Conservation (phyloP, 2,888 invertebrate genomes). For the Cynaeus angustus region DNA sequence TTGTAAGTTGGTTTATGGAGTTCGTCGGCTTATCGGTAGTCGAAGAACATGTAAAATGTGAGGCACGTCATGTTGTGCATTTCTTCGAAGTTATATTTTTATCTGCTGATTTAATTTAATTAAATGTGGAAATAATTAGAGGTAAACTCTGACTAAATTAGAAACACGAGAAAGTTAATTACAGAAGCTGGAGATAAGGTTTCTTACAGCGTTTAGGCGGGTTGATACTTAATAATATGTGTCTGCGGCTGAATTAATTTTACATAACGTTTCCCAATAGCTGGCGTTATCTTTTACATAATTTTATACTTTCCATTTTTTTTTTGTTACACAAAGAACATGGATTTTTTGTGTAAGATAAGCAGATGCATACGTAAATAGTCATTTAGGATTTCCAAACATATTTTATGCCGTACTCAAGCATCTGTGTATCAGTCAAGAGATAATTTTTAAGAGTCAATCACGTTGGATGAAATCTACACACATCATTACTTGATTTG, state of each 20-base stretch:
- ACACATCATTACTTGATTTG: constrained; percentile 3
- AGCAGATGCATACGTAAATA: constrained; percentile 19
- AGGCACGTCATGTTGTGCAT: constrained; percentile 33
- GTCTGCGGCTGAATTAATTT: constrained; percentile 33
- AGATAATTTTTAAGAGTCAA: constrained; percentile 6
- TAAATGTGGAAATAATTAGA: constrained; percentile 41
- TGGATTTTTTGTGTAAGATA: constrained; percentile 32
- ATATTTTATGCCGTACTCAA: constrained; percentile 13
- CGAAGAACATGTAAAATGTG: constrained; percentile 25
- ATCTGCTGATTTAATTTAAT: constrained; percentile 40
- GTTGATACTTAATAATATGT: constrained; percentile 41
- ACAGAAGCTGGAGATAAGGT: constrained; percentile 43
- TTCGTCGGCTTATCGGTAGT: constrained; percentile 35
- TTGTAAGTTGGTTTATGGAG: constrained; percentile 29
- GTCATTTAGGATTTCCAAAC: constrained; percentile 30
- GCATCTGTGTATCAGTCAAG: constrained; percentile 29
- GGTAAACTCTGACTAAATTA: constrained; percentile 35
- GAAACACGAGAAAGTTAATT: constrained; percentile 49
- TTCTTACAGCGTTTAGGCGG: constrained; percentile 46
- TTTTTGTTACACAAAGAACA: constrained; percentile 17
- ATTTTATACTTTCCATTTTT: constrained; percentile 28
- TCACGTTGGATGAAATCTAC: not conserved
- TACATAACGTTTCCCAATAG: constrained; percentile 37
- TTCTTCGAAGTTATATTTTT: constrained; percentile 13
- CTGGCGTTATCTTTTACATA: constrained; percentile 36